Evolutionary conservation across 2,797 vertebrate species (phyloP).

Genomic region (Nannoperca australis): DNA sequence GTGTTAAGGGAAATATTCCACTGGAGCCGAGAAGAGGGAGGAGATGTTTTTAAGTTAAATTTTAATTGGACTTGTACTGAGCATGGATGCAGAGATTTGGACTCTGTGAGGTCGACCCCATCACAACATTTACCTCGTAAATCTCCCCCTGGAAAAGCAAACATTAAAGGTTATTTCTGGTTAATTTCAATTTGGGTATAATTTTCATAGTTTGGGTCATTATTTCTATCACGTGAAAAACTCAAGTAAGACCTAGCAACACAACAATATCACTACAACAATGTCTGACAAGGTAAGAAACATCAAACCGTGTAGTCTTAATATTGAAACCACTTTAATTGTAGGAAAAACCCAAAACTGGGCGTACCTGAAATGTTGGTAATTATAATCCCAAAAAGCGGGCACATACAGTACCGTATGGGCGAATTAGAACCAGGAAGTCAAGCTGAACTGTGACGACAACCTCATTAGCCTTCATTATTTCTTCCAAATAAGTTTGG

Average conservation of each 20-base stretch:
- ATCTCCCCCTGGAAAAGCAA: not conserved
- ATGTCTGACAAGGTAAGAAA: not conserved
- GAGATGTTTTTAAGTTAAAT: constrained; percentile 15
- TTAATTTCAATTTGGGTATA: not conserved
- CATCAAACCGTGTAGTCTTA: not conserved
- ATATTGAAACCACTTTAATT: constrained; percentile 10
- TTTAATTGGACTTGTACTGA: constrained; percentile 35
- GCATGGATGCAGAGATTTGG: constrained; percentile 10
- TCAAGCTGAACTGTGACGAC: too few species aligned
- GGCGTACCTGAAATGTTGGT: not conserved
- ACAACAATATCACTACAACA: not conserved
- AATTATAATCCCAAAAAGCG: not conserved
- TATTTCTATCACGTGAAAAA: not conserved
- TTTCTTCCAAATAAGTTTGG: not conserved
- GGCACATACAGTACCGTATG: too few species aligned
- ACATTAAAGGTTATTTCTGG: constrained; percentile 8
- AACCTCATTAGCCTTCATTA: not conserved
- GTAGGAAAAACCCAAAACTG: not conserved
- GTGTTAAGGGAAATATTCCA: constrained; percentile 46
- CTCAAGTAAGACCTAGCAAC: constrained; percentile 3
- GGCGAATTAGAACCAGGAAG: not conserved
- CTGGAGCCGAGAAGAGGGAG: constrained; percentile 16
- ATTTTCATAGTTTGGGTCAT: not conserved
- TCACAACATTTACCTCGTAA: not conserved
- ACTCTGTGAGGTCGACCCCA: not conserved